Conservation (phyloP, 2,797 vertebrate genomes). For the Gymnoscopelus microlampas region DNA sequence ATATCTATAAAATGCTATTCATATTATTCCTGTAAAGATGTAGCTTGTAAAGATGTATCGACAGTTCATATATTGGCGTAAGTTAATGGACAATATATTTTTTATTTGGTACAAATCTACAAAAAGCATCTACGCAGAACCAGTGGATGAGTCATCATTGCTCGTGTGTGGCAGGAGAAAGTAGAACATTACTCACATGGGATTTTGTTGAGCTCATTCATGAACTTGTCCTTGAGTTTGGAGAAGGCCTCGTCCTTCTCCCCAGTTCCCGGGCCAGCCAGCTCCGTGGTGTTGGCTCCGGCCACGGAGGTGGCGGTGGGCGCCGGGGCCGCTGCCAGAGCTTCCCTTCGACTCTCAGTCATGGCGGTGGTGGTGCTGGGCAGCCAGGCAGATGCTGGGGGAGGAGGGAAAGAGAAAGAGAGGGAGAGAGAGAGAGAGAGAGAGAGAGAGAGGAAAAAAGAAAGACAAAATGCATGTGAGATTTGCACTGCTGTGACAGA, state of each 20-base stretch:
- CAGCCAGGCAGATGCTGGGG: conserved; percentile 73
- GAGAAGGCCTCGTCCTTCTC: conserved; percentile 94
- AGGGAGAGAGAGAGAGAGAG: conserved; percentile 28
- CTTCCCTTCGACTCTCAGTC: conserved; percentile 92
- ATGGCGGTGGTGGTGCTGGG: conserved; percentile 78
- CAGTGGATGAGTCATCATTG: background rate
- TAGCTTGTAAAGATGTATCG: no score
- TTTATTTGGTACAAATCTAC: no score
- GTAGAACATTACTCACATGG: conserved; percentile 86
- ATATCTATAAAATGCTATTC: no score
- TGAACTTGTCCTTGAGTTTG: conserved; percentile 97
- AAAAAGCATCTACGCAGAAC: background rate
- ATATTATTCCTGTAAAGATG: no score
- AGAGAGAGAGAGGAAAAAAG: conserved; percentile 19
- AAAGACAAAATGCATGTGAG: conserved; percentile 20
- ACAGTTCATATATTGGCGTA: no score
- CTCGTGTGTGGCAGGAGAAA: background rate
- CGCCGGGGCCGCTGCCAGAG: conserved; percentile 87
- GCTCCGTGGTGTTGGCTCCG: conserved; percentile 87
- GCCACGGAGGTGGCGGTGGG: conserved; percentile 81
- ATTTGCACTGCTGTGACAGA: conserved; percentile 58
- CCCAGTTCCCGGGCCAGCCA: conserved; percentile 79
- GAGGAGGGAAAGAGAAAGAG: conserved; percentile 14
- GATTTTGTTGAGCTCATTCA: conserved; percentile 98
- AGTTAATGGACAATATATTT: no score